These are phyloP conservation scores for Aegotheles bennettii DNA, from an alignment of 2,113 vertebrate genomes.

Conservation along the genomic window DNA sequence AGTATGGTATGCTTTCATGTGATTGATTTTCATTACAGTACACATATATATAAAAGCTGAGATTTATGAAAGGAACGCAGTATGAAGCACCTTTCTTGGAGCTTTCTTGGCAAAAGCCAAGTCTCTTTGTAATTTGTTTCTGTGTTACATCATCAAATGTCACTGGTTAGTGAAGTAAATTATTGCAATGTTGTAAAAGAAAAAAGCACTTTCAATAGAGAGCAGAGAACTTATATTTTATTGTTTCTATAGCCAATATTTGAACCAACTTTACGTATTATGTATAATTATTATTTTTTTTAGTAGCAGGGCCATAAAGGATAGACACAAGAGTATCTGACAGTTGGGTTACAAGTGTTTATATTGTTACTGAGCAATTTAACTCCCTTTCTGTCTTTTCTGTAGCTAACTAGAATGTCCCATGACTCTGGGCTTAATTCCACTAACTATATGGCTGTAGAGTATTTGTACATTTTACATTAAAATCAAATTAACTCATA, in stretches of 20 bases:
- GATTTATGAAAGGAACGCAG: not conserved
- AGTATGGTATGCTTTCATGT: not conserved
- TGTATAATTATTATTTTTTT: not conserved
- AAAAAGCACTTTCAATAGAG: slow-evolving; percentile 43
- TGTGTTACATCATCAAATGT: slow-evolving; percentile 66
- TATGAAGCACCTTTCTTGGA: not conserved
- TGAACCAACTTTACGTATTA: not conserved
- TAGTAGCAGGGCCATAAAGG: not conserved
- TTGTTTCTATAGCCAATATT: not conserved
- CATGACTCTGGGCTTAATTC: not conserved
- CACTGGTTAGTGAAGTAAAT: slow-evolving; percentile 67
- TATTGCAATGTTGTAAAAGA: slow-evolving; percentile 9
- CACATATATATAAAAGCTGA: not conserved
- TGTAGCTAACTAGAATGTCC: not conserved
- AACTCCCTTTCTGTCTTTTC: not conserved
- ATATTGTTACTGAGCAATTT: not conserved
- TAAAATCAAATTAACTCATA: not conserved
- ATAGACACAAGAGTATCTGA: not conserved
- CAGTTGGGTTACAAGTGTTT: not conserved
- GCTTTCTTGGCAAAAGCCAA: not conserved
- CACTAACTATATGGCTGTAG: not conserved
- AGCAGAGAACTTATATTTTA: not conserved
- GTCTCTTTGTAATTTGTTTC: not conserved
- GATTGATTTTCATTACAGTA: not conserved
- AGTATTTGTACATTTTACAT: not conserved